These are phyloP conservation scores for Upupa epops DNA, from an alignment of 2,113 vertebrate species.

Conservation along the genomic window DNA sequence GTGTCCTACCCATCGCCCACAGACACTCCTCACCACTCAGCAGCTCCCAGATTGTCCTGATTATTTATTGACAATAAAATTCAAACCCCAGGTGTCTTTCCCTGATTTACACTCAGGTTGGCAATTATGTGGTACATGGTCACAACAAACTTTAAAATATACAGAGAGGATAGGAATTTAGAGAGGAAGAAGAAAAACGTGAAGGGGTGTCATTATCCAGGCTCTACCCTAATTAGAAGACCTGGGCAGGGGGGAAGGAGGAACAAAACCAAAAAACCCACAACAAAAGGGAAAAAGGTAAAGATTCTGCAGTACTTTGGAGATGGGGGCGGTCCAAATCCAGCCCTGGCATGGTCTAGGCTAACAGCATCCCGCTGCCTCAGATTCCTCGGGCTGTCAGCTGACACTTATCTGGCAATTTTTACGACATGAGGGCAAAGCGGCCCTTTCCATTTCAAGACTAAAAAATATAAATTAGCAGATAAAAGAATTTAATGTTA, in stretches of 20 bases:
- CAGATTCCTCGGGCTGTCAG: not conserved
- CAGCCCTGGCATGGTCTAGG: not conserved
- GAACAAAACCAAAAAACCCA: not conserved
- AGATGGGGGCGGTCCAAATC: not conserved
- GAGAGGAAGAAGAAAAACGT: not conserved
- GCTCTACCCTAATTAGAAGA: not conserved
- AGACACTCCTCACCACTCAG: not conserved
- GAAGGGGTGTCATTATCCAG: not conserved
- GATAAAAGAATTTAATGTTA: not conserved
- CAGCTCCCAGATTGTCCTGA: not conserved
- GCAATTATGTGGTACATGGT: not conserved
- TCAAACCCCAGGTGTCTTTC: not conserved
- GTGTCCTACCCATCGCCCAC: not conserved
- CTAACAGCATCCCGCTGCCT: not conserved
- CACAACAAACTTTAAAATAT: not conserved
- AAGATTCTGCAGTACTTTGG: not conserved
- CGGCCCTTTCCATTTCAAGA: not conserved
- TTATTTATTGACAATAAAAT: slow-evolving; percentile 4
- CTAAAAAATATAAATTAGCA: not conserved
- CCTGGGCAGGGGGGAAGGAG: too few species aligned
- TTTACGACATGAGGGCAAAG: not conserved
- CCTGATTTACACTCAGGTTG: not conserved
- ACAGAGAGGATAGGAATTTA: not conserved
- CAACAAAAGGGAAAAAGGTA: not conserved
- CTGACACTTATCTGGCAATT: not conserved